Base-by-base conservation (phyloP, 2,797 vertebrate species). In the Eptatretus atami region DNA sequence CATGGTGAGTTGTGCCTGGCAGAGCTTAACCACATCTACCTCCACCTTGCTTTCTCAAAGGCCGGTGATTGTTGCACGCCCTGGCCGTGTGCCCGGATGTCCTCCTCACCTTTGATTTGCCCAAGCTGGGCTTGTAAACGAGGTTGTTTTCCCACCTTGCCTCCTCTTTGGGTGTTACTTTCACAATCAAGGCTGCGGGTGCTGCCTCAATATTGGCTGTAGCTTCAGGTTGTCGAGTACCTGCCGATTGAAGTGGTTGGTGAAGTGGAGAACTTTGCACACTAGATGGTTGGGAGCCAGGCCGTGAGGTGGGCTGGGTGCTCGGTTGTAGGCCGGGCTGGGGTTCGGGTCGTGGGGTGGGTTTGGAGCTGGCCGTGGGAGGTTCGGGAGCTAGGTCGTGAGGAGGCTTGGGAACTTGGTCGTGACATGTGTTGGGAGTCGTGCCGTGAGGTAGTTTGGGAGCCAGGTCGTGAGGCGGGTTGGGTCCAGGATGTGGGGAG, bases 1-100 rank as follows among this genome's bases (percentile, higher is more conserved):
- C 80, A 88, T 68, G 0, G 87, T 92, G 69, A 98, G 81, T 75
- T 78, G 77, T 0, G 83, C 84, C 77, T 95, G 88, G 77, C 92
- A 98, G 68, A 98, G 80, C 44, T 86, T 90, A 74, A 90, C 96
- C 67, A 61, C 72, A 66, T 76, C 77, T 73, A 3, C 31, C 31
- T 5, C 6, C 31, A 44, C 31, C 31, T 44, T 44, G 31, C 6
- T 44, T 44, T 44, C 31, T 4, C 31, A 44, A 44, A 44, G 31
- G 31, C 31, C 31, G 31, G 31, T 8, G 31, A 44, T 44, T 44
- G 31, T 44, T 44, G 31, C 31, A 44, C 31, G 31, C 31, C 31
- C 31, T 44, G 31, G 4, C 31, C 6, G 31, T 44, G 31, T 44
- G 31, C 4, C 31, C 3, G 4, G 6, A 44, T 44, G 31, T 44